Evolutionary conservation across 1,140 invertebrate species (phyloP).

Genomic region (Pachyrhynchus sulphureomaculatus): DNA sequence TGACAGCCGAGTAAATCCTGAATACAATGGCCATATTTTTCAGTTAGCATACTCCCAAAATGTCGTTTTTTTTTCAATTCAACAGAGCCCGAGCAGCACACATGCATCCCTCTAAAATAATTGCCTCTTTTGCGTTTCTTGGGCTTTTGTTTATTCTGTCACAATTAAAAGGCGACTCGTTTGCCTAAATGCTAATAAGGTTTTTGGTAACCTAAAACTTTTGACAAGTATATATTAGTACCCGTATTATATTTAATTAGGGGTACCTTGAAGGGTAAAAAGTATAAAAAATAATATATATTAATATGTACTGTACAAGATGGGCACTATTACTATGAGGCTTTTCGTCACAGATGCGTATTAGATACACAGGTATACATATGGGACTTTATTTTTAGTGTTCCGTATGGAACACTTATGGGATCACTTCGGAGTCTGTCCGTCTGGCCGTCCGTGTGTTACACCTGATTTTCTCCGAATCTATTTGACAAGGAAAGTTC

Average conservation of each 20-base stretch:
- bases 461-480: no score
- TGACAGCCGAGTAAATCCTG: constrained; percentile 30
- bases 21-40: constrained; percentile 33
- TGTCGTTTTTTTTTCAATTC: constrained; percentile 26
- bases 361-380: no score
- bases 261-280: no score
- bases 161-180: constrained; percentile 19
- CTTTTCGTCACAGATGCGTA: no score
- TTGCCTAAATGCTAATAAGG: constrained; percentile 46
- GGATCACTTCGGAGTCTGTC: no score
- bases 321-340: neutral
- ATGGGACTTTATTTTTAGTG: no score
- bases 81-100: neutral
- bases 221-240: constrained; percentile 18
- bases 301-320: no score
- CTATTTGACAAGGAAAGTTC: no score
- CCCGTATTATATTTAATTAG: constrained; percentile 21
- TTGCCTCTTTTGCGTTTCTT: constrained; percentile 22
- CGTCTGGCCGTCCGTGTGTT: no score
- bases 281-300: no score
- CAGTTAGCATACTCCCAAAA: constrained; percentile 26
- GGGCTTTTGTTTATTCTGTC: neutral
- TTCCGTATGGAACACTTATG: no score
- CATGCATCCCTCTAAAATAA: constrained; percentile 26
- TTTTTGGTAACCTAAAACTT: constrained; percentile 14